Base-by-base conservation (phyloP, 1,140 invertebrate genomes). In the Listronotus oregonensis region DNA sequence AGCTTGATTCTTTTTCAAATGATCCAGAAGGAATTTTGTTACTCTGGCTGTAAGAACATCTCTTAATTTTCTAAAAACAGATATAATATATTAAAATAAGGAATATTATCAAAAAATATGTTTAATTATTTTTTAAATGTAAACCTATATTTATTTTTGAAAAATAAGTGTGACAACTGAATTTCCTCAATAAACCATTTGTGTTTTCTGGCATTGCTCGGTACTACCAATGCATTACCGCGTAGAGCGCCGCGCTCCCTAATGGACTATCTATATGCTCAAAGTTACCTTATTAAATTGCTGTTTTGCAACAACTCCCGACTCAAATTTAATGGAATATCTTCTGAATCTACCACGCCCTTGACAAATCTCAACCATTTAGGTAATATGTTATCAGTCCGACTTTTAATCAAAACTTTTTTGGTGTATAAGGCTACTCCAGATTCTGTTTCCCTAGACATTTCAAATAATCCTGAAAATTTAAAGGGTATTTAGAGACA, bases 321-420 rank as follows among this genome's bases (percentile, higher is more conserved):
- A 75, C 95, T 97, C 42, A 99, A 84, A 86, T 99, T 98, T 15
- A 99, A 82, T 9, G 96, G 97, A 84, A 99, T 98, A 77, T 99
- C 96, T 84, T 98, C 96, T 6, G 94, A 97, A 82, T 98, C 96
- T 8, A 98, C 94, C 21, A 98, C 95, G 77, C 96, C 93, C 90
- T 94, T 97, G 1, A 97, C 81, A 80, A 98, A 98, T 72, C 95
- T 81, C 47, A 98, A 81, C 94, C 95, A 98, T 77, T 95, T 95
- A 0, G 96, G 96, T 64, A 98, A 80, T 66, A 98, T 87, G 75
- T 94, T 90, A 64, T 95, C 94, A 0, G 93, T 90, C 76, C 91
- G 93, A 67, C 87, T 92, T 80, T 96, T 94, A 34, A 98, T 97
- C 51, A 98, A 82, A 32, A 91, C 84, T 80, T 96, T 96, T 47